A percentile compares a stretch with the other conserved stretches of the same genome.
phyloP scores from a whole-genome alignment of 2,113 vertebrate species.

The Ceuthmochares aereus region DNA sequence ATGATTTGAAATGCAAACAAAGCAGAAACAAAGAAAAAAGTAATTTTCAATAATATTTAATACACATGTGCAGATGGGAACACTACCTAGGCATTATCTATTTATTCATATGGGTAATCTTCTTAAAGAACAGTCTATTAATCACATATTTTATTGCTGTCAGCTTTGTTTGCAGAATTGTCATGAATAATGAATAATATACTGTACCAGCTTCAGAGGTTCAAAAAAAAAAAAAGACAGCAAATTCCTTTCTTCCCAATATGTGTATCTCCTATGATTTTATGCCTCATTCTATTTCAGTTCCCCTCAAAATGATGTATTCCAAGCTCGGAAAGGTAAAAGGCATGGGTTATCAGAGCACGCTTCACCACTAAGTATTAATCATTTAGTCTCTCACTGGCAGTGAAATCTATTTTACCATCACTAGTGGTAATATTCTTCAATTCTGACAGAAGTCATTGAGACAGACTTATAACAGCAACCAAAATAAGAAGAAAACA shows the following conservation, averaged over 20 bases:
- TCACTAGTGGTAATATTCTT: not conserved
- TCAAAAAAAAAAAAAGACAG: not conserved
- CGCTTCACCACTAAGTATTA: not conserved
- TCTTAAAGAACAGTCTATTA: slow-evolving; percentile 15
- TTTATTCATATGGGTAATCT: not conserved
- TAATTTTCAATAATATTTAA: not conserved
- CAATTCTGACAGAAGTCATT: not conserved
- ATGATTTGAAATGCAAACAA: not conserved
- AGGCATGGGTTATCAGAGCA: not conserved
- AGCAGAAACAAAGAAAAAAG: not conserved
- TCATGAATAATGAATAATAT: slow-evolving; percentile 21
- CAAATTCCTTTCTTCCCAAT: not conserved
- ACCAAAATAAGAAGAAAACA: not conserved
- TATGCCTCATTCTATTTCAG: not conserved
- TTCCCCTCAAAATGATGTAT: not conserved
- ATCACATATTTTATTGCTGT: slow-evolving; percentile 15
- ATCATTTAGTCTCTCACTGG: not conserved
- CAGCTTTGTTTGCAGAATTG: slow-evolving; percentile 39
- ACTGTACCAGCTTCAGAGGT: not conserved
- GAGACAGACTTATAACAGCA: not conserved
- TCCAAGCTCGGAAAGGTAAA: not conserved
- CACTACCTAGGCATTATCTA: not conserved
- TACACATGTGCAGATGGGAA: not conserved
- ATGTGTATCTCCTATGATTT: not conserved
- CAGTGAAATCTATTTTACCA: slow-evolving; percentile 26